Conservation (phyloP, 2,888 invertebrate genomes). For the Agrotis clavis region DNA sequence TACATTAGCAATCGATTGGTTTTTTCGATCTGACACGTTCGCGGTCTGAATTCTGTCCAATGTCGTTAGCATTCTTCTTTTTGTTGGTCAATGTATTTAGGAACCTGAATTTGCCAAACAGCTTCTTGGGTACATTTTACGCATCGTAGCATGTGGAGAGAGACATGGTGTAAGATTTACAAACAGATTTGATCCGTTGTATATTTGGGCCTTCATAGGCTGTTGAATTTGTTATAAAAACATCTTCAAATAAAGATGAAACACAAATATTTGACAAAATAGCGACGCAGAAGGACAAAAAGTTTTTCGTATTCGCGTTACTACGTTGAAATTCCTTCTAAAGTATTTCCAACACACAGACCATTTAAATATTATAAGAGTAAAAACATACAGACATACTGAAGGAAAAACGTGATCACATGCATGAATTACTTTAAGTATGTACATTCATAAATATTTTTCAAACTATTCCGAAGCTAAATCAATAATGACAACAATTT, state of each 20-base stretch:
- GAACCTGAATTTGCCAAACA: conserved; percentile 14
- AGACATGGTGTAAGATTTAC: conserved; percentile 8
- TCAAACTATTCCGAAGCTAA: conserved; percentile 20
- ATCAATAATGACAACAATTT: conserved; percentile 39
- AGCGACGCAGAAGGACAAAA: conserved; percentile 26
- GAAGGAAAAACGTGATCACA: conserved; percentile 40
- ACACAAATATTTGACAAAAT: conserved; percentile 44
- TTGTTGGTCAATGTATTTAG: conserved; percentile 9
- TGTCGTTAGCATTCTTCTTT: conserved; percentile 9
- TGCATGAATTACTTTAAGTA: conserved; percentile 39
- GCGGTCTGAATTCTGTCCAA: not conserved
- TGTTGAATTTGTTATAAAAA: conserved; percentile 22
- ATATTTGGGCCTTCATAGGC: not conserved
- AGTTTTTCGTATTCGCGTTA: conserved; percentile 24
- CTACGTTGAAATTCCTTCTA: conserved; percentile 29
- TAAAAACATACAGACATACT: conserved; percentile 40
- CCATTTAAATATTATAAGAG: conserved; percentile 48
- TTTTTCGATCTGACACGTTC: conserved; percentile 18
- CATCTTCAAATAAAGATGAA: conserved; percentile 40
- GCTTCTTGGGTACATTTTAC: not conserved
- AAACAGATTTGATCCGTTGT: not conserved
- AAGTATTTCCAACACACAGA: conserved; percentile 35
- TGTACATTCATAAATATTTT: conserved; percentile 39
- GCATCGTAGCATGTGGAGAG: not conserved
- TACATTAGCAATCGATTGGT: conserved; percentile 32